Evolutionary conservation across 1,140 invertebrate genomes (phyloP), one percentile per base, ranked within the genome.

Genomic region (Rhagoletis pomonella): DNA sequence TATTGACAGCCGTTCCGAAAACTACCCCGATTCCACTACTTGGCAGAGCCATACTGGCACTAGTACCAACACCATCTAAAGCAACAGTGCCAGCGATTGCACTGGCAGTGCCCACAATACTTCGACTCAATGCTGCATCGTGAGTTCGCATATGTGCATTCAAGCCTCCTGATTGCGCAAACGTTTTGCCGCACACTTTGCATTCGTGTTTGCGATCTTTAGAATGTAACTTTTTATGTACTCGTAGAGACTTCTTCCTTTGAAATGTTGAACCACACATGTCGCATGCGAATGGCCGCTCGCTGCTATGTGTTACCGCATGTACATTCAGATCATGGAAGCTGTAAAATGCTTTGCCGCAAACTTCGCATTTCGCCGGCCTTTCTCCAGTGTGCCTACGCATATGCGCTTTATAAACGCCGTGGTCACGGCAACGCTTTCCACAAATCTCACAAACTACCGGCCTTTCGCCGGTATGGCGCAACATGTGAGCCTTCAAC

Each of bases 361-460:
- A 92, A 0, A 91, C 90, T 1, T 91, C 88, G 93, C 97, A 97
- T 44, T 94, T 94, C 90, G 96, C 97, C 0, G 97, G 97, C 89
- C 96, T 96, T 90, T 97, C 96, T 3, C 96, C 95, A 0, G 95
- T 95, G 89, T 96, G 96, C 0, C 95, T 95, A 3, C 96, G 91
- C 91, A 96, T 96, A 91, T 97, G 96, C 67, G 96, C 95, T 88
- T 96, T 95, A 44, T 96, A 92, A 55, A 95, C 91, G 4, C 91
- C 91, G 4, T 89, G 89, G 87, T 92, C 91, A 0, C 91, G 88
- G 69, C 91, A 92, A 0, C 89, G 89, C 4, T 90, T 89, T 1
- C 91, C 91, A 55, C 91, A 92, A 7, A 92, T 88, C 69, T 92
- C 90, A 44, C 91, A 92, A 10, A 92, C 91, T 55, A 91, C 89